Evolutionary conservation across 2,113 vertebrate species (phyloP), one percentile per base, ranked within the genome.

Genomic region (Todiramphus chloris): DNA sequence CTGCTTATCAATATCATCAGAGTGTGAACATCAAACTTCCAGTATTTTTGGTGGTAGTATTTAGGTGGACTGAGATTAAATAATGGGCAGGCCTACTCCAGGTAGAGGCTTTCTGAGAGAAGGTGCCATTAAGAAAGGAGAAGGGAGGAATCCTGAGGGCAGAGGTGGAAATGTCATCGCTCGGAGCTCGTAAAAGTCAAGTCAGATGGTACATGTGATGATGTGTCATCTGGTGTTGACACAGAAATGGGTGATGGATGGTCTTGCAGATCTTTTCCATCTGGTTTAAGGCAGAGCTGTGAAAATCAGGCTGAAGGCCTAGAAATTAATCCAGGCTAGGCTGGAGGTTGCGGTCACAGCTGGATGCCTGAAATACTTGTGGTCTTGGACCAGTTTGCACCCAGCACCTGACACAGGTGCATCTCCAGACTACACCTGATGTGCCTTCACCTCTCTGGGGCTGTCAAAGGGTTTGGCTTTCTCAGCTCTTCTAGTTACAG

Each of bases 191-290:
- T 89, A 78, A 37, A 59, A 78, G 58, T 85, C 43, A 35, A 37
- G 28, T 72, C 19, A 23, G 86, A 89, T 0, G 0, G 83, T 72
- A 25, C 77, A 64, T 75, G 88, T 92, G 85, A 89, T 2, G 6
- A 74, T 95, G 77, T 90, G 79, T 95, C 85, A 93, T 90, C 66
- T 74, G 37, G n/a, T 85, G 82, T 69, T 93, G 85, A 93, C 93
- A 91, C 85, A 93, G 68, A 74, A 59, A 70, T 94, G 82, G 87
- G 93, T 88, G 90, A 70, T 79, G 83, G 73, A 55, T 94, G 91
- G 84, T 76, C 84, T 93, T 75, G 83, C 56, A 46, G 62, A 80
- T 63, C 72, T 88, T 81, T 90, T 94, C 76, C 69, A 82, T 89
- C 87, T 85, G 84, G 68, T 91, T 94, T 89, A 72, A 94, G 72